A percentile compares a stretch with the other conserved stretches of the same genome.
Evolutionary conservation across 1,140 invertebrate species (phyloP).

Genomic region (Calosoma granatense): DNA sequence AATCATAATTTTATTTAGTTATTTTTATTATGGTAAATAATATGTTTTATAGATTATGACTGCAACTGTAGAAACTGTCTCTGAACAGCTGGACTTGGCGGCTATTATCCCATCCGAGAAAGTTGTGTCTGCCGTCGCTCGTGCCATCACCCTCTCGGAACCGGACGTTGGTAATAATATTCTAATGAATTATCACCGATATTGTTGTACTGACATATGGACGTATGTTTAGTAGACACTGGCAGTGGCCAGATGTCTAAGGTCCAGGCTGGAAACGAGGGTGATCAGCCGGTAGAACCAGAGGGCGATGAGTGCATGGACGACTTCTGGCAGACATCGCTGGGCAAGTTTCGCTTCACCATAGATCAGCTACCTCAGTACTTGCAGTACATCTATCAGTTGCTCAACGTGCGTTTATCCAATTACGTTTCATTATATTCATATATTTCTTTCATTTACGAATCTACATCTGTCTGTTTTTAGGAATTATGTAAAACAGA

Average conservation of each 20-base stretch:
- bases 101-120: constrained; percentile 73
- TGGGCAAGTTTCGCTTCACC: constrained; percentile 84
- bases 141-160: constrained; percentile 79
- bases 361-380: constrained; percentile 88
- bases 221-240: constrained; percentile 25
- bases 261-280: constrained; percentile 31
- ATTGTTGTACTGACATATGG: background rate
- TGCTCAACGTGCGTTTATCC: constrained; percentile 62
- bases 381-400: constrained; percentile 82
- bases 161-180: constrained; percentile 63
- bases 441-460: background rate
- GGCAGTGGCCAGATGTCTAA: constrained; percentile 47
- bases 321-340: constrained; percentile 83
- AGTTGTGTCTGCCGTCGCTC: constrained; percentile 68
- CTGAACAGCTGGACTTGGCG: constrained; percentile 76
- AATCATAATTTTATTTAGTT: no score
- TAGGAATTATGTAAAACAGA: constrained; percentile 71
- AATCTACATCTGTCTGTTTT: constrained; percentile 15
- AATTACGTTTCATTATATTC: background rate
- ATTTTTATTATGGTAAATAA: no score
- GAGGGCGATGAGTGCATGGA: constrained; percentile 59
- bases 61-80: constrained; percentile 85
- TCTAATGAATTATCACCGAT: background rate
- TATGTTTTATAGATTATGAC: constrained; percentile 81
- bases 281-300: constrained; percentile 54